These are phyloP conservation scores for Tautogolabrus adspersus DNA, from an alignment of 2,113 vertebrate species.

Conservation along the genomic window DNA sequence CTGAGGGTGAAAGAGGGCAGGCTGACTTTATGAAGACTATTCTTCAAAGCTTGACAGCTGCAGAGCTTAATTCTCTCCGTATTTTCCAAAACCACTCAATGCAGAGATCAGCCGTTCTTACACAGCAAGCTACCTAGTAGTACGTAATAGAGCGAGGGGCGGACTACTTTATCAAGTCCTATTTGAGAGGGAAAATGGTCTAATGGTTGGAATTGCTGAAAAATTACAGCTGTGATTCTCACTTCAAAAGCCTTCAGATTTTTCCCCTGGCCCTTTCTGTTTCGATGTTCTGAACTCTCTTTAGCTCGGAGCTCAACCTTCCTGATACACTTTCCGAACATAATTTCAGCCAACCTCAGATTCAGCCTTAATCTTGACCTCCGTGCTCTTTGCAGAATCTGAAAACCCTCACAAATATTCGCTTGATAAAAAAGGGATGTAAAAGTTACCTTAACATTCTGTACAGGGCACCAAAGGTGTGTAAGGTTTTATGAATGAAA, in stretches of 20 bases:
- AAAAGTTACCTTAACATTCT: no score
- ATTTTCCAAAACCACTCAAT: no score
- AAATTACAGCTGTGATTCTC: conserved; percentile 73
- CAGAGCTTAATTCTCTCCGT: no score
- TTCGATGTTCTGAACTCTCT: conserved; percentile 70
- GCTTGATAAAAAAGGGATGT: no score
- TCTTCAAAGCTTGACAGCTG: no score
- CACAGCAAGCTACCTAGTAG: no score
- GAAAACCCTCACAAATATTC: neutral
- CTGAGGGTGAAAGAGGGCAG: no score
- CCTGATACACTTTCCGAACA: conserved; percentile 59
- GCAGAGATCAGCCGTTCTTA: no score
- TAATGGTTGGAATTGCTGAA: conserved; percentile 68
- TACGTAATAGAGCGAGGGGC: conserved; percentile 24
- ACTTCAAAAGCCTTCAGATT: conserved; percentile 77
- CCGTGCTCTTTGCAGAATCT: conserved; percentile 30
- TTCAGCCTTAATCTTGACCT: conserved; percentile 55
- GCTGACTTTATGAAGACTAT: no score
- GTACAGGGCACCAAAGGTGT: no score
- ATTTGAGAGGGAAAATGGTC: conserved; percentile 60
- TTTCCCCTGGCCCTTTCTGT: conserved; percentile 66
- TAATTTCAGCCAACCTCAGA: conserved; percentile 55
- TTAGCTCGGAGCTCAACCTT: conserved; percentile 60
- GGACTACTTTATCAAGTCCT: conserved; percentile 63
- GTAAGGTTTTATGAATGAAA: no score